Evolutionary conservation across 2,113 vertebrate genomes (phyloP), one percentile per base, ranked within the genome.

Genomic region (Oenanthe melanoleuca): DNA sequence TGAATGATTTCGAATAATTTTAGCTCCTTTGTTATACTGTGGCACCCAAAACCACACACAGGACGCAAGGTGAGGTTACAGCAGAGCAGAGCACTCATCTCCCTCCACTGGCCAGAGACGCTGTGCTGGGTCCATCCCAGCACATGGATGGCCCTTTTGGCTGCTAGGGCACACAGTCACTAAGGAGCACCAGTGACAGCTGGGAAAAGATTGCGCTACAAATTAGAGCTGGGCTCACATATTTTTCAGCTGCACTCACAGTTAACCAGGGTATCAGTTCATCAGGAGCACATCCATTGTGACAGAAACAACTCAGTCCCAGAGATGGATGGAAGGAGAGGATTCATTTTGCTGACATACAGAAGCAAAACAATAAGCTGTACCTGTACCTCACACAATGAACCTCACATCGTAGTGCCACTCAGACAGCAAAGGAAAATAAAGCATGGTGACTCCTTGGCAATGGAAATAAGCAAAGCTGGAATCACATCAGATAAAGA

Each of bases 361-460:
- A 45, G 12, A 45, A 74, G 29, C 50, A 34, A 63, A 87, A 52
- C 17, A 25, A 15, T 57, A 44, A 57, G n/a, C 56, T 59, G 34
- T 38, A 85, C 29, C 49, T 60, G 29, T 33, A 19, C 25, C 1
- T 80, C 45, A 31, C 6, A 3, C 38, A 24, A 10, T 3, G 47
- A 26, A n/a, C 22, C 12, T 38, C 47, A 6, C 12, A 24, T 5
- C 1, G 0, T 5, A 11, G 0, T 13, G 21, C 18, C 14, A 6
- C 33, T 10, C 31, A 44, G 40, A 10, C 20, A 31, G n/a, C 8
- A 37, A 74, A 69, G 71, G 66, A 45, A 50, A 74, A 59, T 28
- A 38, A 53, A 20, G 14, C 20, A 4, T 3, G 17, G 34, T 8
- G 9, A 42, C 6, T 19, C 44, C 45, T 61, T 37, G n/a, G 17